Evolutionary conservation across 2,797 vertebrate genomes (phyloP).

Genomic region (Coranthus polyacanthus): DNA sequence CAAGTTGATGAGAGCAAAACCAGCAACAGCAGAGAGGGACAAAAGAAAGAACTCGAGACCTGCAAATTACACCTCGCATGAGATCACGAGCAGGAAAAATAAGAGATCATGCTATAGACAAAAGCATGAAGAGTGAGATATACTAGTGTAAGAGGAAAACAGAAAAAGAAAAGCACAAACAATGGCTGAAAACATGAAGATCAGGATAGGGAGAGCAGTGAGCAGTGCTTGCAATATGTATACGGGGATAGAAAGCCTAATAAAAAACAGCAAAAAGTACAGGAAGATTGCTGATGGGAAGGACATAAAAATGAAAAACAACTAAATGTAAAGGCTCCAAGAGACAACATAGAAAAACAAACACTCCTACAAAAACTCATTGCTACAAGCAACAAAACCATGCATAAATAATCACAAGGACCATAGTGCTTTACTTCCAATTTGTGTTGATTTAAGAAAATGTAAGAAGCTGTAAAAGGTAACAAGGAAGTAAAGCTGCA

Average conservation of each 20-base stretch:
- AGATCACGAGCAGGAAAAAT: neutral
- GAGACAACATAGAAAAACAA: constrained; percentile 23
- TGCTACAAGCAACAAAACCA: constrained; percentile 47
- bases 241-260: constrained; percentile 50
- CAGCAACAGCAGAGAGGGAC: constrained; percentile 3
- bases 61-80: neutral
- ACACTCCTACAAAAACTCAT: constrained; percentile 6
- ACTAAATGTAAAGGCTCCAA: constrained; percentile 54
- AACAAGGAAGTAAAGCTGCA: constrained; percentile 75
- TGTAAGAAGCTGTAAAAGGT: constrained; percentile 77
- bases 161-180: constrained; percentile 4
- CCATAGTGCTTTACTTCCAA: constrained; percentile 77
- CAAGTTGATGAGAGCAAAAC: constrained; percentile 27
- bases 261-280: constrained; percentile 44
- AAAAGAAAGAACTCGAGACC: neutral
- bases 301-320: constrained; percentile 66
- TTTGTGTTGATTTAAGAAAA: constrained; percentile 83
- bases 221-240: constrained; percentile 48
- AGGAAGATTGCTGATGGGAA: constrained; percentile 42
- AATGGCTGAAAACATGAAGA: constrained; percentile 13
- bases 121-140: constrained; percentile 4
- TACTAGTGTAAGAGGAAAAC: neutral
- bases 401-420: constrained; percentile 73
- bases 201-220: constrained; percentile 6
- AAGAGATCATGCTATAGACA: neutral